These are phyloP conservation scores for Sciurus carolinensis DNA, from an alignment of 2,797 vertebrate species.

Conservation along the genomic window DNA sequence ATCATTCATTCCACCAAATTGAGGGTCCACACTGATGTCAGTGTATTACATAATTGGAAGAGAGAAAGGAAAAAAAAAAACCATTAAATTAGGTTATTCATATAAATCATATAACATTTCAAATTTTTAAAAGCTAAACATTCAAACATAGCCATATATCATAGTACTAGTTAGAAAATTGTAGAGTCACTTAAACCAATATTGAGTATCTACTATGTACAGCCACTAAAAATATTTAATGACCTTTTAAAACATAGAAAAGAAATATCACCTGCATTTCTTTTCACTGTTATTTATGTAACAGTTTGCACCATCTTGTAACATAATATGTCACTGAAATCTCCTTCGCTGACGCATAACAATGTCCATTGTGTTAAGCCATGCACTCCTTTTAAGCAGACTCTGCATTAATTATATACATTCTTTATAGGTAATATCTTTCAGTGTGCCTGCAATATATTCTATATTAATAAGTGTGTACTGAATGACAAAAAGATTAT, in stretches of 20 bases:
- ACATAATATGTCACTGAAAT: background rate
- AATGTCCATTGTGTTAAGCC: background rate
- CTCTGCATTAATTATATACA: background rate
- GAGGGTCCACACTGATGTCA: background rate
- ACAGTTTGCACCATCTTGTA: background rate
- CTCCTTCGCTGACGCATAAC: background rate
- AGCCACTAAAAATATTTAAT: background rate
- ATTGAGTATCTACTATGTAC: background rate
- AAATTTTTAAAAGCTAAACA: conserved; percentile 32
- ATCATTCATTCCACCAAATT: background rate
- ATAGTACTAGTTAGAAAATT: background rate
- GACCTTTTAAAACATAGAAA: background rate
- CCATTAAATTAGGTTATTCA: background rate
- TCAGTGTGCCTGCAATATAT: background rate
- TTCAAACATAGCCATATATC: background rate
- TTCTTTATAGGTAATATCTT: background rate
- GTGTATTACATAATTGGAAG: background rate
- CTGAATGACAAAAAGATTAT: background rate
- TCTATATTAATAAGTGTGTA: background rate
- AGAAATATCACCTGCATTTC: background rate
- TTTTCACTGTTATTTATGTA: background rate
- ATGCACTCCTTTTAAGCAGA: background rate
- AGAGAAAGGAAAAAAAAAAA: background rate
- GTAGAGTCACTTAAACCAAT: background rate
- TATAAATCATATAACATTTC: background rate